Conservation (phyloP, 2,888 invertebrate species). For the Leistus spinibarbis region DNA sequence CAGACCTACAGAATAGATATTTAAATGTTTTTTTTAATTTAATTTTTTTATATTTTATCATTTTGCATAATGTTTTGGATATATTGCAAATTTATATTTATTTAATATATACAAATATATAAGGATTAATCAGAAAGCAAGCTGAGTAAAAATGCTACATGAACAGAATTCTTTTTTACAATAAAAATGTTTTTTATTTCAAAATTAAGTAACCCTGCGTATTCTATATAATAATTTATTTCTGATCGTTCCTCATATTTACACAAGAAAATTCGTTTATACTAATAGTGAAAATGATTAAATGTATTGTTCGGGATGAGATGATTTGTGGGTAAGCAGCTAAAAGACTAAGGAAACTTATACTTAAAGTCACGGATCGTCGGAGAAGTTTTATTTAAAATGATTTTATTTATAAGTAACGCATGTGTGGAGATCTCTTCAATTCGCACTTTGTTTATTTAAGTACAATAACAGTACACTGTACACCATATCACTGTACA, state of each 20-base stretch:
- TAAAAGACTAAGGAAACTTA: background rate
- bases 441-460: background rate
- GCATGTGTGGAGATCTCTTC: background rate
- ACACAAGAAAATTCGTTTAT: background rate
- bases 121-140: slow-evolving; percentile 35
- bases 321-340: background rate
- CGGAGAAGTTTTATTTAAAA: background rate
- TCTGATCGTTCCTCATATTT: slow-evolving; percentile 34
- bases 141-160: slow-evolving; percentile 23
- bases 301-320: slow-evolving; percentile 17
- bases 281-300: background rate
- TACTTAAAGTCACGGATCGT: background rate
- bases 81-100: slow-evolving; percentile 6
- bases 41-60: slow-evolving; percentile 11
- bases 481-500: slow-evolving; percentile 23
- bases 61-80: slow-evolving; percentile 17
- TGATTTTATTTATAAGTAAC: background rate
- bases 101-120: slow-evolving; percentile 32
- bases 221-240: slow-evolving; percentile 17
- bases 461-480: slow-evolving; percentile 22
- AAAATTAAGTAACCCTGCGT: background rate
- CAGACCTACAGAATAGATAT: slow-evolving; percentile 58
- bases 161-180: slow-evolving; percentile 20
- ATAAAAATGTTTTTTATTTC: slow-evolving; percentile 16
- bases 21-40: too few species aligned